phyloP scores from a whole-genome alignment of 2,888 invertebrate species.

The Nomada hirtipes region DNA sequence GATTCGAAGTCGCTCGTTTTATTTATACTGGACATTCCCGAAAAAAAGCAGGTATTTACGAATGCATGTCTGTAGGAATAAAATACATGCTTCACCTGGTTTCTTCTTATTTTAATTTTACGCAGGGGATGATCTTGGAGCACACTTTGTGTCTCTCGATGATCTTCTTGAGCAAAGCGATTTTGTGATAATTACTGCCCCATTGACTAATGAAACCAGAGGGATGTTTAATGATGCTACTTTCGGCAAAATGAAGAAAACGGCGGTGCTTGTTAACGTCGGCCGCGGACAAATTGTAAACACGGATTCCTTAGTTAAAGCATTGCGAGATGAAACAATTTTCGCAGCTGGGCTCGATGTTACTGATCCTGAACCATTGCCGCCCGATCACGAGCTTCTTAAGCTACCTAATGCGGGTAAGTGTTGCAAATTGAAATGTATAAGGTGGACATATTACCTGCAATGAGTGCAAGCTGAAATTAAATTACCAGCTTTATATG shows the following conservation, averaged over 20 bases:
- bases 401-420: constrained; percentile 93
- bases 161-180: constrained; percentile 90
- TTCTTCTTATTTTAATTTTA: background rate
- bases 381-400: constrained; percentile 91
- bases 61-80: background rate
- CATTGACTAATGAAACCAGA: constrained; percentile 89
- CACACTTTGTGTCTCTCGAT: constrained; percentile 88
- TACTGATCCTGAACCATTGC: constrained; percentile 95
- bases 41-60: constrained; percentile 75
- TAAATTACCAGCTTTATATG: background rate
- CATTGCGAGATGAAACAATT: constrained; percentile 90
- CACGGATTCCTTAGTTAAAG: constrained; percentile 92
- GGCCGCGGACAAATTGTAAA: constrained; percentile 91
- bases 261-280: constrained; percentile 91
- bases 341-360: constrained; percentile 97
- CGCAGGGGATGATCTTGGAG: constrained; percentile 86
- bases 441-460: background rate
- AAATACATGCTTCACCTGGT: background rate
- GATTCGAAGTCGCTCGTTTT: constrained; percentile 90
- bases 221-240: constrained; percentile 89
- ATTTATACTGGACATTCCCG: constrained; percentile 89
- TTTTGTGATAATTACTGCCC: constrained; percentile 89
- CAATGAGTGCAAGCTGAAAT: background rate
- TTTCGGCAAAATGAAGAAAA: constrained; percentile 91
- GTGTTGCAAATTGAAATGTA: constrained; percentile 66